These are phyloP conservation scores for Rosalia funebris DNA, from an alignment of 2,888 invertebrate species.

Conservation along the genomic window DNA sequence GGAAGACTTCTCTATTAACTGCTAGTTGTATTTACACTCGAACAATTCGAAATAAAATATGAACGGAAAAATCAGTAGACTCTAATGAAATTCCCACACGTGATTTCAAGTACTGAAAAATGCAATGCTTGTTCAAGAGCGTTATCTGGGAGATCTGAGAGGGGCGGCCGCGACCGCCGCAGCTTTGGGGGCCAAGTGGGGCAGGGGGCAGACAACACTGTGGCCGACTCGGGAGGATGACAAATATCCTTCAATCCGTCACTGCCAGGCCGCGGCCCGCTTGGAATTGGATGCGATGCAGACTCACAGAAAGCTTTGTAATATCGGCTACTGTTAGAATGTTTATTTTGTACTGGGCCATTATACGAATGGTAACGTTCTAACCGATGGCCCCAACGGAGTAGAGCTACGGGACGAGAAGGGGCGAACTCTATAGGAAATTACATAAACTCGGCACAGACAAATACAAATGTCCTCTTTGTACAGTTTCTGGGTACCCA, in stretches of 20 bases:
- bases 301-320: slow-evolving; percentile 66
- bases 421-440: slow-evolving; percentile 66
- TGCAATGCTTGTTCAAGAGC: slow-evolving; percentile 61
- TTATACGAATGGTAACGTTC: slow-evolving; percentile 53
- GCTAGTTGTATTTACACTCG: slow-evolving; percentile 31
- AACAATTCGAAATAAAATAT: slow-evolving; percentile 33
- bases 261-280: slow-evolving; percentile 69
- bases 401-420: slow-evolving; percentile 55
- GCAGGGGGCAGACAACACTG: slow-evolving; percentile 61
- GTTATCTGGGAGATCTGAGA: slow-evolving; percentile 58
- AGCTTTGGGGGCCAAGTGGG: slow-evolving; percentile 47
- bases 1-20: slow-evolving; percentile 32
- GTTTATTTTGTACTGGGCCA: slow-evolving; percentile 38
- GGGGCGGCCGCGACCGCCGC: slow-evolving; percentile 51
- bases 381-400: slow-evolving; percentile 59
- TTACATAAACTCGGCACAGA: slow-evolving; percentile 67
- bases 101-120: slow-evolving; percentile 59
- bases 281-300: slow-evolving; percentile 66
- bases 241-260: slow-evolving; percentile 77
- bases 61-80: slow-evolving; percentile 42
- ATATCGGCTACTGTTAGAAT: slow-evolving; percentile 62
- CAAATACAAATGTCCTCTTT: slow-evolving; percentile 67
- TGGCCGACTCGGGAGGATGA: slow-evolving; percentile 71
- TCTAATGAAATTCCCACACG: slow-evolving; percentile 55
- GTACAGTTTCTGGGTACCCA: slow-evolving; percentile 63